A percentile compares a stretch with the other conserved stretches of the same genome.
These are phyloP conservation scores for Calephelis perditalis DNA, from an alignment of 2,888 invertebrate genomes.

Conservation along the genomic window DNA sequence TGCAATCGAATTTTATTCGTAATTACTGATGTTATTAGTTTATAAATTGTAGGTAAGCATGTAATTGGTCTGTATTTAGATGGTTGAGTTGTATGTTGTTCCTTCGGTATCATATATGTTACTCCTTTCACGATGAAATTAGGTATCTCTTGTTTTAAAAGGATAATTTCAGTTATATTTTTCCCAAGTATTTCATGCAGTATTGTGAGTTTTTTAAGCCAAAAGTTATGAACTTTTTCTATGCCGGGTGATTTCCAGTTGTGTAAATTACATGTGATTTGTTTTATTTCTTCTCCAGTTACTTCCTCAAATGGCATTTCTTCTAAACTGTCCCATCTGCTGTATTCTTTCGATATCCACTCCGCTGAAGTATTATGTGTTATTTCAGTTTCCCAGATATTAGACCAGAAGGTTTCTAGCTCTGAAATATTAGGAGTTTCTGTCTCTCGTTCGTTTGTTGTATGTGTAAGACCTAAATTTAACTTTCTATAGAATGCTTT, in stretches of 20 bases:
- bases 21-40: not conserved
- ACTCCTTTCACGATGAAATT: constrained; percentile 24
- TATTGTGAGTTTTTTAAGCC: constrained; percentile 22
- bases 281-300: too few relatives aligned
- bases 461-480: too few relatives aligned
- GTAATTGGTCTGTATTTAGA: too few relatives aligned
- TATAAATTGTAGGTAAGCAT: too few relatives aligned
- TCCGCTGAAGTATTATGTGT: too few relatives aligned
- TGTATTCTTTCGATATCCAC: not conserved
- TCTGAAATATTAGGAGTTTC: too few relatives aligned
- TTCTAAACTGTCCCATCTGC: constrained; percentile 12
- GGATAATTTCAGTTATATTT: constrained; percentile 15
- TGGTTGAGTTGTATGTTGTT: too few relatives aligned
- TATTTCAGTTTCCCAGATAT: too few relatives aligned
- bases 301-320: constrained; percentile 22
- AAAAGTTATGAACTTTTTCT: constrained; percentile 25
- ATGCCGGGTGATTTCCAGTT: constrained; percentile 25
- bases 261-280: constrained; percentile 14
- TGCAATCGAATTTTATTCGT: too few relatives aligned
- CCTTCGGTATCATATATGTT: constrained; percentile 25
- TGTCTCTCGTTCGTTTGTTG: too few relatives aligned
- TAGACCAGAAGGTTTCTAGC: too few relatives aligned
- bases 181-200: constrained; percentile 20
- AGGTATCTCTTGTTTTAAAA: constrained; percentile 15
- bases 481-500: constrained; percentile 20